Conservation (phyloP, 2,113 vertebrate genomes). For the Brachyhypopomus gauderio region DNA sequence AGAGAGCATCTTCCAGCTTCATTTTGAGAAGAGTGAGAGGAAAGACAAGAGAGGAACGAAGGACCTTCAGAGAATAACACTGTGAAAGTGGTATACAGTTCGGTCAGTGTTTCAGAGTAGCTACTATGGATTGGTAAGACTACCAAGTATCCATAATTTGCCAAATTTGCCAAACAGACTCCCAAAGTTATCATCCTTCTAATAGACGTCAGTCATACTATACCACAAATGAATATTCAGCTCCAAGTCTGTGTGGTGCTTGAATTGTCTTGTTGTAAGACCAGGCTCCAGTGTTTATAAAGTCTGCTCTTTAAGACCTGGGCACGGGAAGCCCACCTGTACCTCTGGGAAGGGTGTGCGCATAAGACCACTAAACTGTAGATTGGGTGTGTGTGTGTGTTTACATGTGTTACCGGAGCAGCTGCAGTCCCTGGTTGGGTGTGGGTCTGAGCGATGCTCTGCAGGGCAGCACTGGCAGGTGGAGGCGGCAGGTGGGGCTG, state of each 20-base stretch:
- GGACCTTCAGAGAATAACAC: background rate
- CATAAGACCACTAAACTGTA: background rate
- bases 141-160: too few relatives aligned
- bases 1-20: background rate
- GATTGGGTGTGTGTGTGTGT: background rate
- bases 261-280: too few relatives aligned
- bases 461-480: conserved; percentile 45
- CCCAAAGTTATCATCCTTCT: too few relatives aligned
- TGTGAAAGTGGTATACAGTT: too few relatives aligned
- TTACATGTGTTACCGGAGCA: conserved; percentile 65
- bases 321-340: background rate
- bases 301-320: background rate
- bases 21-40: background rate
- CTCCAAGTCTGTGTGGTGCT: too few relatives aligned
- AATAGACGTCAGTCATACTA: too few relatives aligned
- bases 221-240: too few relatives aligned
- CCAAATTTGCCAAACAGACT: too few relatives aligned
- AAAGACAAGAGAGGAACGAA: background rate
- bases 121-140: too few relatives aligned
- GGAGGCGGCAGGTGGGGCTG: conserved; percentile 56
- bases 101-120: background rate
- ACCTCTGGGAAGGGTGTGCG: background rate
- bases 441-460: conserved; percentile 66
- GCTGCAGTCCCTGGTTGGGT: conserved; percentile 53
- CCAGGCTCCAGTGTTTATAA: too few relatives aligned